These are phyloP conservation scores for Callaeas wilsoni DNA, from an alignment of 2,113 vertebrate genomes.

Conservation along the genomic window DNA sequence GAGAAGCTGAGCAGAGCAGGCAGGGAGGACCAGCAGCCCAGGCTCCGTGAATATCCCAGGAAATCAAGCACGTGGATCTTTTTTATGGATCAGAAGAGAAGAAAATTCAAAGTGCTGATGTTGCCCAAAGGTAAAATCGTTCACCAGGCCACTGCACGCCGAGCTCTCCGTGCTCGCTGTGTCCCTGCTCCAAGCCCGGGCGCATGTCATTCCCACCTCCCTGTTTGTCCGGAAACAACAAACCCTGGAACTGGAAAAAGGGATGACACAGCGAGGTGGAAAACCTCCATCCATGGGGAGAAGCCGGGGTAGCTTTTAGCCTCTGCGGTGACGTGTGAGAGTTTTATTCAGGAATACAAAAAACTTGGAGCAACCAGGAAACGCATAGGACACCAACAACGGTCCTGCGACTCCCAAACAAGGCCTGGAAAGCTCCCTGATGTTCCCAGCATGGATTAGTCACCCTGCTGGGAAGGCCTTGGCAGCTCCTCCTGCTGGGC, in stretches of 20 bases:
- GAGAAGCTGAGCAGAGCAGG: not conserved
- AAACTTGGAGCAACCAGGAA: not conserved
- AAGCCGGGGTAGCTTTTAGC: not conserved
- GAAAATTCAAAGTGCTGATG: not conserved
- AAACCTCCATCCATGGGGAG: not conserved
- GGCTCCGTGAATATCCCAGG: not conserved
- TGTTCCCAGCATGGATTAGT: constrained; percentile 50
- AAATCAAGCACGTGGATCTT: not conserved
- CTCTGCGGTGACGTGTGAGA: not conserved
- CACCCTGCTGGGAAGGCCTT: constrained; percentile 57
- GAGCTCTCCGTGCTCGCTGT: not conserved
- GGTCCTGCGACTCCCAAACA: not conserved
- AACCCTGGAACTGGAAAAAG: not conserved
- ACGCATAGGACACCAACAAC: not conserved
- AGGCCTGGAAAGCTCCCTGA: not conserved
- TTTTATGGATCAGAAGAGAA: not conserved
- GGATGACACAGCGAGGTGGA: not conserved
- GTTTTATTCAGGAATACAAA: not conserved
- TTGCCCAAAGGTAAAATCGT: accelerated
- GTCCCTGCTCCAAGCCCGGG: not conserved
- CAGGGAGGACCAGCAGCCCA: not conserved
- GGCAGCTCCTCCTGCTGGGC: not conserved
- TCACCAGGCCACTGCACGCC: accelerated
- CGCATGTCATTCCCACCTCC: too few species aligned
- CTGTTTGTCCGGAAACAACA: not conserved